Conservation (phyloP, 2,113 vertebrate genomes). For the Uria lomvia region DNA sequence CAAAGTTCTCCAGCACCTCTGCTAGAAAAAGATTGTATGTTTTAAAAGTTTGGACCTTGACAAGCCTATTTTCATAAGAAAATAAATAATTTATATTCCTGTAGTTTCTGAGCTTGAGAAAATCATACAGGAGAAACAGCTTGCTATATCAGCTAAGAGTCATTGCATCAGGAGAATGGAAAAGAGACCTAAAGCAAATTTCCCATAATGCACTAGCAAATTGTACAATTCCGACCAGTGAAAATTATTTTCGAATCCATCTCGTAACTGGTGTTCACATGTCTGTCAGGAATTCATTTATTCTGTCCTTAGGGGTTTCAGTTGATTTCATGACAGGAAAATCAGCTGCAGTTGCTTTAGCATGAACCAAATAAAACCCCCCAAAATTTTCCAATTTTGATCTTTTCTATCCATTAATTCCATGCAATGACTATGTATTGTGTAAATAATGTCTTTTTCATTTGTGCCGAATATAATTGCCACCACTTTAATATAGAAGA, state of each 20-base stretch:
- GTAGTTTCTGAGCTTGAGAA: background rate
- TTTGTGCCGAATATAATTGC: background rate
- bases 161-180: background rate
- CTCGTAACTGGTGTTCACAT: background rate
- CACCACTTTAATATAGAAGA: background rate
- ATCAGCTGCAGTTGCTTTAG: background rate
- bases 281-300: background rate
- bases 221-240: background rate
- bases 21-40: background rate
- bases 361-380: background rate
- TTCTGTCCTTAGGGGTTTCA: background rate
- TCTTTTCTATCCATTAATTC: constrained; percentile 21
- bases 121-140: background rate
- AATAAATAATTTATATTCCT: background rate
- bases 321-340: background rate
- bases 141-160: background rate
- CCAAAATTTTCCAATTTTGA: constrained; percentile 28
- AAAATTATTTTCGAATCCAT: background rate
- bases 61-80: background rate
- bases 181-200: background rate
- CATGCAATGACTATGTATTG: background rate
- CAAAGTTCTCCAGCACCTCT: background rate
- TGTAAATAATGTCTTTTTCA: background rate
- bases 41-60: background rate
- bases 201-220: background rate